Percentiles rank a stretch among this genome's conserved stretches.
Conservation (phyloP, 2,113 vertebrate species). For the Ceyx melanurus region DNA sequence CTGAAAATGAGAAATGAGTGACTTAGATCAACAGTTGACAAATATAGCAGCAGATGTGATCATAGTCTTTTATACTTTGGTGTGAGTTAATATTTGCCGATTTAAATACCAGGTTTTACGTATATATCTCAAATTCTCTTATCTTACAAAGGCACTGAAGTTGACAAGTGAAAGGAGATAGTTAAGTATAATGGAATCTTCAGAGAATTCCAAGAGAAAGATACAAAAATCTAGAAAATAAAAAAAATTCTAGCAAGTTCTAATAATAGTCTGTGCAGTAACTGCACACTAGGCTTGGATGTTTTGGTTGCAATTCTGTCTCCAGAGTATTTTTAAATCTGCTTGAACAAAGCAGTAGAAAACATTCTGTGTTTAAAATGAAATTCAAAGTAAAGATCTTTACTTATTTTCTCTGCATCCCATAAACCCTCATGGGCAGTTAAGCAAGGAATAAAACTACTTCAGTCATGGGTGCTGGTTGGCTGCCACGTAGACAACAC, state of each 20-base stretch:
- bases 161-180: neutral
- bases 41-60: slow-evolving; percentile 14
- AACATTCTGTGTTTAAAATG: neutral
- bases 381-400: slow-evolving; percentile 4
- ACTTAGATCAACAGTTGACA: neutral
- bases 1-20: neutral
- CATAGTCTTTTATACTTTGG: slow-evolving; percentile 49
- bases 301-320: neutral
- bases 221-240: neutral
- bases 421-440: neutral
- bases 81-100: neutral
- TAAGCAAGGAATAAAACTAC: neutral
- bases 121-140: neutral
- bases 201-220: neutral
- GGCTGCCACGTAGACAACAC: accelerated
- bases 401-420: neutral
- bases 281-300: neutral
- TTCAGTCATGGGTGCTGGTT: neutral
- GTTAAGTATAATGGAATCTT: neutral
- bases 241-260: neutral
- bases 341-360: slow-evolving; percentile 26
- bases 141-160: neutral
- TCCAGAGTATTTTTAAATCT: neutral
- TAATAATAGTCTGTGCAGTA: neutral
- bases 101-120: neutral